Percentiles rank a stretch among this genome's conserved stretches.
These are phyloP conservation scores for Cirrhinus mrigala DNA, from an alignment of 2,797 vertebrate genomes.

Conservation along the genomic window DNA sequence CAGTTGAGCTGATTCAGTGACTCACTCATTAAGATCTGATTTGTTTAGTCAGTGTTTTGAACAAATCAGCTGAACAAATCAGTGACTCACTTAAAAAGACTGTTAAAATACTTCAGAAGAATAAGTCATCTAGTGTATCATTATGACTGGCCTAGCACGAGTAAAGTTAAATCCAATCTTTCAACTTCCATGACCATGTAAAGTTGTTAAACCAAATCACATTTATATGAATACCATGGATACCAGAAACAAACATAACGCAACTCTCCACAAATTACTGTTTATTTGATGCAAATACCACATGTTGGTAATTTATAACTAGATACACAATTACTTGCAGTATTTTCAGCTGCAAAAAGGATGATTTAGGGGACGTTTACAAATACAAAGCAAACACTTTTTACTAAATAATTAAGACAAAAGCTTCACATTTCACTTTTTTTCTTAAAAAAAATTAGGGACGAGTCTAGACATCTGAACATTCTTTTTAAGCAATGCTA, in stretches of 20 bases:
- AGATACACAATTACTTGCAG: background rate
- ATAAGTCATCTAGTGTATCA: background rate
- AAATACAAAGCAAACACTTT: background rate
- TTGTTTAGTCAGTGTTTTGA: background rate
- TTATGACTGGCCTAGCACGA: background rate
- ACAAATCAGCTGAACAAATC: background rate
- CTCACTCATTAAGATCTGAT: background rate
- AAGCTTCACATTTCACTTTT: background rate
- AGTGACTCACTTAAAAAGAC: background rate
- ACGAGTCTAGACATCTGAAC: background rate
- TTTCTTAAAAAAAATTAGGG: background rate
- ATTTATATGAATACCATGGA: background rate
- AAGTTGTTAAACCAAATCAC: background rate
- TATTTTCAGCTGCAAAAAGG: background rate
- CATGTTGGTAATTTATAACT: background rate
- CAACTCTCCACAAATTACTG: background rate
- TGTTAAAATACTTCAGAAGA: background rate
- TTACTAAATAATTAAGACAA: background rate
- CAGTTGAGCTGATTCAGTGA: background rate
- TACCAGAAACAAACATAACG: background rate
- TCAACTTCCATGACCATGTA: background rate
- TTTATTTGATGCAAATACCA: background rate
- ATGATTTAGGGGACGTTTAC: background rate
- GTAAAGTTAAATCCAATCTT: background rate
- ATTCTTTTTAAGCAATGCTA: conserved; percentile 10